Evolutionary conservation across 2,113 vertebrate genomes (phyloP).

Genomic region (Anarrhichthys ocellatus): DNA sequence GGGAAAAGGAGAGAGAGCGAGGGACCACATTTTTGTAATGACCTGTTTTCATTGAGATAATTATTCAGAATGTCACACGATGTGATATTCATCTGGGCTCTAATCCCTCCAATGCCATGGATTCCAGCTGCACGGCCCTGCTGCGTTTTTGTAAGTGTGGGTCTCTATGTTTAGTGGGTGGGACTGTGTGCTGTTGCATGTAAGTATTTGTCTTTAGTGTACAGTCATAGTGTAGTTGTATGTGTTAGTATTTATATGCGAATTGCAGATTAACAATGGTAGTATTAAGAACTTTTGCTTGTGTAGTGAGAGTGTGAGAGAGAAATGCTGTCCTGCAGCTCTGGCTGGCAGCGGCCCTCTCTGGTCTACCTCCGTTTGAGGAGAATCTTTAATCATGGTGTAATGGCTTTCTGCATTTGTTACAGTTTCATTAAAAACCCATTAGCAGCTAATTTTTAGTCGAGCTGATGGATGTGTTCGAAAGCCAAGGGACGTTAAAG

Average conservation of each 20-base stretch:
- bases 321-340: slow-evolving; percentile 29
- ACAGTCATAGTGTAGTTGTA: neutral
- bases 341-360: slow-evolving; percentile 18
- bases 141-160: slow-evolving; percentile 23
- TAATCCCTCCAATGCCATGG: slow-evolving; percentile 73
- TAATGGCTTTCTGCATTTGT: slow-evolving; percentile 78
- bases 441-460: slow-evolving; percentile 74
- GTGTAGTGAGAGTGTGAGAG: slow-evolving; percentile 28
- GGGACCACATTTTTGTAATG: slow-evolving; percentile 68
- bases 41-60: slow-evolving; percentile 78
- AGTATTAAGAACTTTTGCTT: neutral
- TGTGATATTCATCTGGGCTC: slow-evolving; percentile 73
- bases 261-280: neutral
- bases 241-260: slow-evolving; percentile 6
- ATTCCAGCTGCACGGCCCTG: slow-evolving; percentile 71
- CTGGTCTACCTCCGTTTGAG: slow-evolving; percentile 30
- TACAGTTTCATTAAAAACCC: slow-evolving; percentile 81
- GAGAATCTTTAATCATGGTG: slow-evolving; percentile 77
- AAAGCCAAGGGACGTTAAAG: slow-evolving; percentile 58
- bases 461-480: slow-evolving; percentile 68
- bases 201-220: slow-evolving; percentile 3
- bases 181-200: slow-evolving; percentile 5
- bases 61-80: slow-evolving; percentile 76
- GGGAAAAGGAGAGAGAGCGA: slow-evolving; percentile 4
- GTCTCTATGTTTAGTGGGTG: slow-evolving; percentile 30